These are phyloP conservation scores for Mermis nigrescens DNA, from an alignment of 2,888 invertebrate genomes.

Conservation along the genomic window DNA sequence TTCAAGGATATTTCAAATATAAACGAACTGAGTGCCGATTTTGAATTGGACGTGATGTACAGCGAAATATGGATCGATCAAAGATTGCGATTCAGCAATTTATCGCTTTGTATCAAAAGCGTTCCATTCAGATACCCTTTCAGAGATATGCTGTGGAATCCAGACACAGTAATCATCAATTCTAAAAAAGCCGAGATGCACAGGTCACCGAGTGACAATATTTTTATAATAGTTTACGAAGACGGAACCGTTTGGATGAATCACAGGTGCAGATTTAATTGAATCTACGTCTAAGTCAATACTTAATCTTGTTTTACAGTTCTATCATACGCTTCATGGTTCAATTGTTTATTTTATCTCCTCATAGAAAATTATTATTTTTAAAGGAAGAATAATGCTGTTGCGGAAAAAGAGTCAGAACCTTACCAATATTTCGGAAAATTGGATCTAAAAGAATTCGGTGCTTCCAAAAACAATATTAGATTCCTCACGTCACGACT, in stretches of 20 bases:
- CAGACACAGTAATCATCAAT: slow-evolving; percentile 18
- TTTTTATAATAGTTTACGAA: slow-evolving; percentile 31
- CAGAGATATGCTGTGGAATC: slow-evolving; percentile 1
- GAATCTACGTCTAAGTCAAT: no score
- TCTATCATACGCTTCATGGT: no score
- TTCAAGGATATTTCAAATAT: slow-evolving; percentile 30
- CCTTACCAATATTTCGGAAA: no score
- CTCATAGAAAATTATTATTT: no score
- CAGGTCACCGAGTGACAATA: slow-evolving; percentile 29
- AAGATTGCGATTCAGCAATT: slow-evolving; percentile 15
- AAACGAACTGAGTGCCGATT: slow-evolving; percentile 26
- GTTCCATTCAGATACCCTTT: slow-evolving; percentile 26
- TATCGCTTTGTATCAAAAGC: slow-evolving; percentile 30
- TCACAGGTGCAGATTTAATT: not conserved
- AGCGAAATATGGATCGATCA: slow-evolving; percentile 10
- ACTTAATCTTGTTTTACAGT: no score
- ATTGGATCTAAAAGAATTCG: no score
- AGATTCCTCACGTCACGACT: no score
- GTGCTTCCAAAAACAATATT: no score
- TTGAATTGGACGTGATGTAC: slow-evolving; percentile 30
- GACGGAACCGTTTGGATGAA: slow-evolving; percentile 31
- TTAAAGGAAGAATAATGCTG: no score
- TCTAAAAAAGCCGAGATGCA: slow-evolving; percentile 27
- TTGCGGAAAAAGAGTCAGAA: no score
- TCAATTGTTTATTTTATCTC: no score